phyloP scores from a whole-genome alignment of 1,140 invertebrate genomes.

The Bombyx mandarina region DNA sequence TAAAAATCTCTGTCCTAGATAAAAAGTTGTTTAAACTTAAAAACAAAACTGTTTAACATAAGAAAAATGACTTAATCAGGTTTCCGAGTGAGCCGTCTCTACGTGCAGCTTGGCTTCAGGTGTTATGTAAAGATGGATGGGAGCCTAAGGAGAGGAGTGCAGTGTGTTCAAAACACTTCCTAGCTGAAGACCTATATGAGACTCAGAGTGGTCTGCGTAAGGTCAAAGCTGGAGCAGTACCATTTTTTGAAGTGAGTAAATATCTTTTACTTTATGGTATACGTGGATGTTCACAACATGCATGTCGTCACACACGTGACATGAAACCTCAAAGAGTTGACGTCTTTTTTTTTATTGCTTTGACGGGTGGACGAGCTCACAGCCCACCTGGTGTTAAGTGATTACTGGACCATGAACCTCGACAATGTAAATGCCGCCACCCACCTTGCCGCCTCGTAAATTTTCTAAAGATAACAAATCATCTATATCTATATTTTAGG shows the following conservation, averaged over 20 bases:
- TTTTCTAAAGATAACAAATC: no score
- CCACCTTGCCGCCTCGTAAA: no score
- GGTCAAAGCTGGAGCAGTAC: constrained; percentile 36
- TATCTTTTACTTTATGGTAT: neutral
- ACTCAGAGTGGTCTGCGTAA: constrained; percentile 40
- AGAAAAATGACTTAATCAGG: constrained; percentile 18
- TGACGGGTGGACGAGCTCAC: no score
- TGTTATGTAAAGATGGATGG: constrained; percentile 33
- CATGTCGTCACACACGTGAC: no score
- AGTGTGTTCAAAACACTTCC: constrained; percentile 49
- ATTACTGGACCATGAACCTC: no score
- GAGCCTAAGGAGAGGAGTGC: constrained; percentile 34
- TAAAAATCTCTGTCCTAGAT: neutral
- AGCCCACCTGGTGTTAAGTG: no score
- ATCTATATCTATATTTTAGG: no score
- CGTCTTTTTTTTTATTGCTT: no score
- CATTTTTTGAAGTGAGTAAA: constrained; percentile 27
- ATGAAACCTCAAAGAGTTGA: no score
- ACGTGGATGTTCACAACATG: no score
- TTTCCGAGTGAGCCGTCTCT: constrained; percentile 32
- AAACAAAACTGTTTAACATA: neutral
- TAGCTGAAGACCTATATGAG: constrained; percentile 39
- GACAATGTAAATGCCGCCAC: neutral
- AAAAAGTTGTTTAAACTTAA: neutral
- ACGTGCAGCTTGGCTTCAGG: constrained; percentile 34